Evolutionary conservation across 2,888 invertebrate genomes (phyloP).

Genomic region (Nomada fabriciana): DNA sequence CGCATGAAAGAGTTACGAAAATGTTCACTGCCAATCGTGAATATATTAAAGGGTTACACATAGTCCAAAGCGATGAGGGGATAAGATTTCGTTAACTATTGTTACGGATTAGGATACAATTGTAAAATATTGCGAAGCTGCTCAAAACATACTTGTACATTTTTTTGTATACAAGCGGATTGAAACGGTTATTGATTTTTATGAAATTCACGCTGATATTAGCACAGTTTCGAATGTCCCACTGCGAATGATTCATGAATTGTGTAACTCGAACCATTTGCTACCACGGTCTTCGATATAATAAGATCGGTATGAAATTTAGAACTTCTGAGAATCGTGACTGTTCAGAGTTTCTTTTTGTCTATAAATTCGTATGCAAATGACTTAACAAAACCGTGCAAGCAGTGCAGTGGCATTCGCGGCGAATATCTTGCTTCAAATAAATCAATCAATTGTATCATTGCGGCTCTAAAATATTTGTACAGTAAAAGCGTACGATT

Average conservation of each 20-base stretch:
- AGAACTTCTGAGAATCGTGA: neutral
- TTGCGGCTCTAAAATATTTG: slow-evolving; percentile 55
- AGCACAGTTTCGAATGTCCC: slow-evolving; percentile 34
- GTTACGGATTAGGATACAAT: slow-evolving; percentile 62
- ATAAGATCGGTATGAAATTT: neutral
- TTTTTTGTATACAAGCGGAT: slow-evolving; percentile 60
- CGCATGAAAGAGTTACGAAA: slow-evolving; percentile 18
- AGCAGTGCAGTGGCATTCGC: slow-evolving; percentile 30
- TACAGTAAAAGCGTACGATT: slow-evolving; percentile 51
- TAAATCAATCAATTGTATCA: slow-evolving; percentile 48
- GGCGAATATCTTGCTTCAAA: slow-evolving; percentile 38
- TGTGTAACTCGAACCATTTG: slow-evolving; percentile 6
- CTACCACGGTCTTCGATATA: neutral
- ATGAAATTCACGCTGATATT: slow-evolving; percentile 44
- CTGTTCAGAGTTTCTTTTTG: neutral
- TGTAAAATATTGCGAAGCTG: slow-evolving; percentile 64
- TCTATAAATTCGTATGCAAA: slow-evolving; percentile 6
- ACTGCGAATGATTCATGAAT: slow-evolving; percentile 36
- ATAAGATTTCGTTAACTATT: slow-evolving; percentile 59
- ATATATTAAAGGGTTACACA: slow-evolving; percentile 47
- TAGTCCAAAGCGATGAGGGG: slow-evolving; percentile 44
- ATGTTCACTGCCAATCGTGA: slow-evolving; percentile 68
- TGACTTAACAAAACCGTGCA: neutral
- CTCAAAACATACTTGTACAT: slow-evolving; percentile 68
- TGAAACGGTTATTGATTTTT: slow-evolving; percentile 53